A percentile compares a stretch with the other conserved stretches of the same genome.
Conservation (phyloP, 2,888 invertebrate species). For the Mesochorus sp. region DNA sequence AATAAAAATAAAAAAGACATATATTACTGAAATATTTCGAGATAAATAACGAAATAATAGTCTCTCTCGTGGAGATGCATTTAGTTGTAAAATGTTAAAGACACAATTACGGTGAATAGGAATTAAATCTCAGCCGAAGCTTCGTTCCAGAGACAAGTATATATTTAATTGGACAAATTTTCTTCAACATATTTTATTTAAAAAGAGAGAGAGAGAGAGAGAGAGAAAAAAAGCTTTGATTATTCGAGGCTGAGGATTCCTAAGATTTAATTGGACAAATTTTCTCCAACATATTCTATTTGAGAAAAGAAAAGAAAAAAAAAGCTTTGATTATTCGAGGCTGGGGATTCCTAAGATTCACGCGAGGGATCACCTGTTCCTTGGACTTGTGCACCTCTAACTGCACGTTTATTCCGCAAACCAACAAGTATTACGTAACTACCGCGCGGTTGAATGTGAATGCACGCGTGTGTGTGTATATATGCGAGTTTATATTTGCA, state of each 20-base stretch:
- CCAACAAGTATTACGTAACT: slow-evolving; percentile 30
- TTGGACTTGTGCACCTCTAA: slow-evolving; percentile 12
- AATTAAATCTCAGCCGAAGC: too few relatives aligned
- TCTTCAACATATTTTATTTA: too few relatives aligned
- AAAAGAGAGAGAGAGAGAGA: too few relatives aligned
- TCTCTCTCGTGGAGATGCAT: too few relatives aligned
- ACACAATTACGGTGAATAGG: background rate
- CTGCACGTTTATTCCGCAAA: slow-evolving; percentile 22
- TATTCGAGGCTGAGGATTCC: too few relatives aligned
- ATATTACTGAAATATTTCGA: background rate
- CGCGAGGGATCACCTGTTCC: background rate
- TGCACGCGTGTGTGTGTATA: slow-evolving; percentile 1
- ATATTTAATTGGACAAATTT: too few relatives aligned
- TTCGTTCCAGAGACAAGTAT: too few relatives aligned
- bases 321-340: too few relatives aligned
- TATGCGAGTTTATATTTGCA: slow-evolving; percentile 21
- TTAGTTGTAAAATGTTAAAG: background rate
- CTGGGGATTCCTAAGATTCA: background rate
- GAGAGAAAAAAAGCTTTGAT: too few relatives aligned
- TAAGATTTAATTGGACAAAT: too few relatives aligned
- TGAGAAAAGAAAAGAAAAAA: too few relatives aligned
- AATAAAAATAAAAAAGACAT: background rate
- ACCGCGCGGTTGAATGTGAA: slow-evolving; percentile 1
- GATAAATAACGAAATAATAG: slow-evolving; percentile 39
- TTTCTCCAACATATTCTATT: too few relatives aligned